Conservation (phyloP, 2,113 vertebrate genomes). For the Prietella phreatophila region DNA sequence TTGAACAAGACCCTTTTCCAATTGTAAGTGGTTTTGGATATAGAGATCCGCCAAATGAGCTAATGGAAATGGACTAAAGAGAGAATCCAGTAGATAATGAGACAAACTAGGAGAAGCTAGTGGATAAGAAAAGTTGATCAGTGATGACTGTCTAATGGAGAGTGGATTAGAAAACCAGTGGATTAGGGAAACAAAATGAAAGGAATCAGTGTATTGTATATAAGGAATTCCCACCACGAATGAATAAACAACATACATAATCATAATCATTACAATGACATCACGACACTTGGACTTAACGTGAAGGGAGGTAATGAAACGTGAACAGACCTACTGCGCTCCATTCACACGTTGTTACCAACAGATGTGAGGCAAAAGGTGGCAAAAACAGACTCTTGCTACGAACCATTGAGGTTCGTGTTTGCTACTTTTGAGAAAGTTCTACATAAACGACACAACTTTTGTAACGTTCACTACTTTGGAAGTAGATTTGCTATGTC, state of each 20-base stretch:
- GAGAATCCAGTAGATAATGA: background rate
- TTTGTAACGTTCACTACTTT: background rate
- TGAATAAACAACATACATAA: background rate
- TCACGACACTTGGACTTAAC: background rate
- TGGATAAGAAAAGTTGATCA: background rate
- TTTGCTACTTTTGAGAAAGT: background rate
- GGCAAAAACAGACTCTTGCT: background rate
- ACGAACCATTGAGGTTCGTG: background rate
- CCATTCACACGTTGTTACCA: background rate
- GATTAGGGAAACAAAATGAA: background rate
- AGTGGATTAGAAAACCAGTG: background rate
- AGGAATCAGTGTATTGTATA: background rate
- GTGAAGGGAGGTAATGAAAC: background rate
- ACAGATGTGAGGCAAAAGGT: background rate
- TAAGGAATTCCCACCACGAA: background rate
- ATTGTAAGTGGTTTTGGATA: background rate
- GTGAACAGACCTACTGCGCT: slow-evolving; percentile 5
- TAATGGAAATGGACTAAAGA: background rate
- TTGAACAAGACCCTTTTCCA: background rate
- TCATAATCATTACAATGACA: background rate
- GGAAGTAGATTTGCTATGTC: background rate
- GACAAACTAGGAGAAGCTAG: background rate
- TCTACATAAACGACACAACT: background rate
- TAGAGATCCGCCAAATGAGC: background rate
- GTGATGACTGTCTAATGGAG: background rate